phyloP scores from a whole-genome alignment of 2,888 invertebrate genomes.

The Polylopha cassiicola region DNA sequence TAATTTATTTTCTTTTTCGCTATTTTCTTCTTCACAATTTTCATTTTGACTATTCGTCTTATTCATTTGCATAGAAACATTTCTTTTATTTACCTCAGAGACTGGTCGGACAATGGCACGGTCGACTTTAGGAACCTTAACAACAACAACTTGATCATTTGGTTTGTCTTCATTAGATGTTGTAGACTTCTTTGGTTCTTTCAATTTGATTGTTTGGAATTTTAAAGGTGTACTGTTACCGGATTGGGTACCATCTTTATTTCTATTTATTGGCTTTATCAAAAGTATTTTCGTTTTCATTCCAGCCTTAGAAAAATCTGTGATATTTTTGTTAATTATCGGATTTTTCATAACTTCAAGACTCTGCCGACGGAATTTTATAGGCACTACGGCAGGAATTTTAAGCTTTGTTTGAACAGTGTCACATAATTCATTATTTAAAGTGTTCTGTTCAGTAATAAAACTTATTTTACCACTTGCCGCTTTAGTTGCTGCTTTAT shows the following conservation, averaged over 20 bases:
- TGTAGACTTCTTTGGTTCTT: conserved; percentile 51
- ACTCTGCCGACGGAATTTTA: conserved; percentile 59
- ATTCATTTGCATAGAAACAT: conserved; percentile 23
- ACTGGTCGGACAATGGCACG: conserved; percentile 36
- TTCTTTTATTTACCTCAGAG: conserved; percentile 27
- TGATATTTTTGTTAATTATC: conserved; percentile 61
- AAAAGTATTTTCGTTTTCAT: conserved; percentile 71
- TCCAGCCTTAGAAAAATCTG: conserved; percentile 62
- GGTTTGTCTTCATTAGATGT: conserved; percentile 44
- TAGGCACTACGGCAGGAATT: conserved; percentile 48
- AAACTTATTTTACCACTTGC: conserved; percentile 9
- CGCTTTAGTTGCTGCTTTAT: conserved; percentile 12
- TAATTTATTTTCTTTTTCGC: conserved; percentile 5
- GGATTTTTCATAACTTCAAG: conserved; percentile 67
- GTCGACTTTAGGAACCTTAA: conserved; percentile 64
- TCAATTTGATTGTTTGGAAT: conserved; percentile 84
- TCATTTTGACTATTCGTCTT: conserved; percentile 5
- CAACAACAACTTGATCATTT: conserved; percentile 60
- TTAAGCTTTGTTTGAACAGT: conserved; percentile 34
- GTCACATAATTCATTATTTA: conserved; percentile 26
- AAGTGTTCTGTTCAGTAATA: conserved; percentile 24
- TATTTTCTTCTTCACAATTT: conserved; percentile 1
- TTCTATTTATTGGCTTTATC: conserved; percentile 65
- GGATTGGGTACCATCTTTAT: conserved; percentile 47
- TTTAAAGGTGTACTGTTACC: conserved; percentile 51